Evolutionary conservation across 2,113 vertebrate genomes (phyloP).

Genomic region (Triplophysa dalaica): DNA sequence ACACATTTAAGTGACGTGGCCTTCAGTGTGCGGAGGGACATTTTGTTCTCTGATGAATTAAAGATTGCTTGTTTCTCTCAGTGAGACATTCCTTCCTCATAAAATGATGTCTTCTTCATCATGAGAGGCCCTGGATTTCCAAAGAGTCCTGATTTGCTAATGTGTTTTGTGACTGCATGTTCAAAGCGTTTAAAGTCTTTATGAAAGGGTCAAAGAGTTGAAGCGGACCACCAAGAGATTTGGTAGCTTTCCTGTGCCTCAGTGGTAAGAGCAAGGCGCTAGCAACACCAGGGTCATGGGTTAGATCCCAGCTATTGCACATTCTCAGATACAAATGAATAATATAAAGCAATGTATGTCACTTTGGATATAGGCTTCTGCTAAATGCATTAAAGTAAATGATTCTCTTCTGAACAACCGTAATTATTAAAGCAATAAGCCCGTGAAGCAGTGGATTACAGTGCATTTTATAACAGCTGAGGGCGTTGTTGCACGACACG

Average conservation of each 20-base stretch:
- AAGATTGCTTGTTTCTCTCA: conserved; percentile 20
- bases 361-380: too few relatives aligned
- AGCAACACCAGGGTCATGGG: too few relatives aligned
- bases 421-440: too few relatives aligned
- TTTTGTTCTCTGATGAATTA: conserved; percentile 32
- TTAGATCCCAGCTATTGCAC: too few relatives aligned
- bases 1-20: conserved; percentile 18
- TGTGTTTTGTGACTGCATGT: conserved; percentile 4
- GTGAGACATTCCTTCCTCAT: conserved; percentile 14
- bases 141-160: not conserved
- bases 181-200: not conserved
- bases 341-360: too few relatives aligned
- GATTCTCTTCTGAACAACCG: not conserved
- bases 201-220: not conserved
- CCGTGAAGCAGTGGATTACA: too few relatives aligned
- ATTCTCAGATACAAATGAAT: too few relatives aligned
- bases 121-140: not conserved
- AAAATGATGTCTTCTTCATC: not conserved
- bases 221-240: conserved; percentile 10
- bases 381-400: not conserved
- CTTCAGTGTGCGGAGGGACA: conserved; percentile 32
- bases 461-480: too few relatives aligned
- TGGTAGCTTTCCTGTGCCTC: not conserved
- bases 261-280: too few relatives aligned
- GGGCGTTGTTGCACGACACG: too few relatives aligned